phyloP scores from a whole-genome alignment of 2,113 vertebrate genomes.

The Struthio camelus region DNA sequence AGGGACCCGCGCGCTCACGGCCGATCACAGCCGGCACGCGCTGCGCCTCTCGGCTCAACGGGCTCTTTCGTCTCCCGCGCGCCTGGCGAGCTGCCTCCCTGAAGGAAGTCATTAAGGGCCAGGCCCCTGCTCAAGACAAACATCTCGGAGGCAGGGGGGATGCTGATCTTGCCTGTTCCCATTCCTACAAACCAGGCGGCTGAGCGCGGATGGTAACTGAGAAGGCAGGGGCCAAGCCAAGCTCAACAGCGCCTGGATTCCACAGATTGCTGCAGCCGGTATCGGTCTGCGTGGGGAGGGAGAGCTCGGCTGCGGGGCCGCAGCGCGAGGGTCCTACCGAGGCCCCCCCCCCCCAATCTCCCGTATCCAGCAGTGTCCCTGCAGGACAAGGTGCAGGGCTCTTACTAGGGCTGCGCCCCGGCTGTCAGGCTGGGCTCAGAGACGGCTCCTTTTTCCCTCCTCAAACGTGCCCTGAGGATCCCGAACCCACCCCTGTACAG shows the following conservation, averaged over 20 bases:
- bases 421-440: background rate
- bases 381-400: background rate
- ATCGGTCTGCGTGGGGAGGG: background rate
- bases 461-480: background rate
- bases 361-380: background rate
- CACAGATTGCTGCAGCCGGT: constrained; percentile 10
- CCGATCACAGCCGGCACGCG: fast-evolving
- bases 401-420: background rate
- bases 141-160: background rate
- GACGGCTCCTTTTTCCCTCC: background rate
- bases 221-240: constrained; percentile 23
- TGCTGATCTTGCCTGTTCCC: background rate
- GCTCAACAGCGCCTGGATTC: constrained; percentile 32
- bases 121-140: constrained; percentile 47
- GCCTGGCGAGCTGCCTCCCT: background rate
- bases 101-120: background rate
- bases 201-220: background rate
- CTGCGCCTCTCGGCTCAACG: fast-evolving
- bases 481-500: background rate
- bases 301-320: background rate
- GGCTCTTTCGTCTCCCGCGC: fast-evolving
- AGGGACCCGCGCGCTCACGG: fast-evolving
- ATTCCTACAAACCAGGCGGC: background rate
- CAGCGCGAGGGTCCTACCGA: background rate
- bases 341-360: background rate